Base-by-base conservation (phyloP, 2,113 vertebrate species). In the Plecturocebus donacophilus region DNA sequence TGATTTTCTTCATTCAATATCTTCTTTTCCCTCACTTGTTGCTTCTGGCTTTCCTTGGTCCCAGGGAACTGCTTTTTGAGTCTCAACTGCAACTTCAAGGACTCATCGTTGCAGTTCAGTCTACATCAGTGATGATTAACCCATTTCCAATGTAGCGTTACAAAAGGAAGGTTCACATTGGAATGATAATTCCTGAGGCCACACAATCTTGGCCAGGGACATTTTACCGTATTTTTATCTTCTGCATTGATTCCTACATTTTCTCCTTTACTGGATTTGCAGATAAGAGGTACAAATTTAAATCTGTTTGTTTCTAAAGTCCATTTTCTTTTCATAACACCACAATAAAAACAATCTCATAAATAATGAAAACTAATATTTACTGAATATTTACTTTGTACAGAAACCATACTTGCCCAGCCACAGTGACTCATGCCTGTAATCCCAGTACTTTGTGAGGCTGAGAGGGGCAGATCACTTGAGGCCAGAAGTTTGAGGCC, bases 251-350 rank as follows among this genome's bases (percentile, higher is more conserved):
- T 76, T 91, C 27, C 76, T 25, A 38, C 79, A 54, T 85, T 75
- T 93, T 95, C 42, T 76, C 52, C 45, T 87, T 71, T 45, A 61
- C 70, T 84, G 35, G 25, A 84, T 75, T 90, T 97, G n/a, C 35
- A 68, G 40, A 40, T 58, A 75, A 58, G 61, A 68, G 47, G 32
- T 92, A 73, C 23, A 90, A 17, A 76, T 81, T 76, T 19, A 81
- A 86, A 90, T 88, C 42, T 76, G 6, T 68, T 86, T 70, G 64
- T 4, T 38, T 86, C 10, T 90, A 70, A 91, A 23, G 2, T 83
- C 25, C 32, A 47, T 47, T 91, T 97, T 83, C 9, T 92, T 92
- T 92, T 70, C 86, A 64, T 25, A 82, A 68, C 38, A 84, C 52
- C 47, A 76, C 1, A 38, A 20, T 87, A 52, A 58, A 49, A 82